Conservation (phyloP, 2,113 vertebrate species). For the Sceloporus tristichus region DNA sequence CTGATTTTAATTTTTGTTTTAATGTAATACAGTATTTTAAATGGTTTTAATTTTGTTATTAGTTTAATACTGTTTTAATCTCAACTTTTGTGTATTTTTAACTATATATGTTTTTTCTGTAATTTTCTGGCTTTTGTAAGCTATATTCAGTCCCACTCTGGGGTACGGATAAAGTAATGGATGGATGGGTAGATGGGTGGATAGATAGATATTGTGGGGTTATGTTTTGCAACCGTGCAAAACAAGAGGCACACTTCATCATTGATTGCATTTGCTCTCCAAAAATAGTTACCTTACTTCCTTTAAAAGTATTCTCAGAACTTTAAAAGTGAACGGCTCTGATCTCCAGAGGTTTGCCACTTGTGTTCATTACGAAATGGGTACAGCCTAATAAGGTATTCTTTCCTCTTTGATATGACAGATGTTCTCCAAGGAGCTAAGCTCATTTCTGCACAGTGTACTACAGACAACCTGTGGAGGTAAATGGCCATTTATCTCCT, state of each 20-base stretch:
- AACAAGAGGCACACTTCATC: background rate
- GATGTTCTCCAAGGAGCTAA: conserved; percentile 82
- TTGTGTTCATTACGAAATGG: conserved; percentile 69
- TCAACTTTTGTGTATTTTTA: too few relatives aligned
- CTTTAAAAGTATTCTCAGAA: conserved; percentile 42
- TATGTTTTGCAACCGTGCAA: background rate
- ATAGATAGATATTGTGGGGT: conserved; percentile 8
- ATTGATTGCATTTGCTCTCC: conserved; percentile 45
- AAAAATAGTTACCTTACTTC: conserved; percentile 40
- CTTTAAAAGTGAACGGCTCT: conserved; percentile 49
- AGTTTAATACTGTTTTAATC: too few relatives aligned
- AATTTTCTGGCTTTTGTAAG: too few relatives aligned
- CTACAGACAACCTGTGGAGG: conserved; percentile 74
- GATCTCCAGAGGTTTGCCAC: conserved; percentile 56
- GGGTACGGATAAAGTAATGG: too few relatives aligned
- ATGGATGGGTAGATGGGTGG: too few relatives aligned
- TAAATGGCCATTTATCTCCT: conserved; percentile 79
- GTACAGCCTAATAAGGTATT: conserved; percentile 72
- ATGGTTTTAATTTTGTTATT: too few relatives aligned
- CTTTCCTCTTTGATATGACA: conserved; percentile 81
- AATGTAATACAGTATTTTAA: too few relatives aligned
- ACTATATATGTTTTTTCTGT: too few relatives aligned
- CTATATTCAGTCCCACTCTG: too few relatives aligned
- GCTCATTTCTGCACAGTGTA: conserved; percentile 83
- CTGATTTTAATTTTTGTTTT: too few relatives aligned